These are phyloP conservation scores for Hypocryptadius cinnamomeus DNA, from an alignment of 2,113 vertebrate species.

Conservation along the genomic window DNA sequence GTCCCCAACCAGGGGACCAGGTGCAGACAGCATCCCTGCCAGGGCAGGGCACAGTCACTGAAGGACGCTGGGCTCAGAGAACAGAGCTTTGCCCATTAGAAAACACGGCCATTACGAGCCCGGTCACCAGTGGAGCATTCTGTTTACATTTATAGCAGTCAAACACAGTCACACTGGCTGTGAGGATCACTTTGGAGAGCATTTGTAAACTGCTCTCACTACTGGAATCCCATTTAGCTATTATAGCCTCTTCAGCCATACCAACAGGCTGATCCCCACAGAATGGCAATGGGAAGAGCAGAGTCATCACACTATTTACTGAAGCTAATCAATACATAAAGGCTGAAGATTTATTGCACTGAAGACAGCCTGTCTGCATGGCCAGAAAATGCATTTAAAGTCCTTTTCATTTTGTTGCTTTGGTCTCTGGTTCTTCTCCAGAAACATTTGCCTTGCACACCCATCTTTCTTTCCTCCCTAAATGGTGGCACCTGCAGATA, in stretches of 20 bases:
- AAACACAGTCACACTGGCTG: not conserved
- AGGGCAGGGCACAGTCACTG: not conserved
- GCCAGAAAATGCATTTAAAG: constrained; percentile 13
- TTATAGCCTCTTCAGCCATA: not conserved
- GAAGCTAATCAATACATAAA: constrained; percentile 44
- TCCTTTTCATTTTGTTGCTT: constrained; percentile 16
- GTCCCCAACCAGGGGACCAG: not conserved
- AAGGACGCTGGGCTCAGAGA: not conserved
- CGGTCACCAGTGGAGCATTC: not conserved
- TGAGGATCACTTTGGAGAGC: not conserved
- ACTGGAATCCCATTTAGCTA: constrained; percentile 39
- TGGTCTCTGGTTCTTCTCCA: not conserved
- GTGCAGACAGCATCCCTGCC: not conserved
- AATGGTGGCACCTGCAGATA: not conserved
- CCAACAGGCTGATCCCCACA: not conserved
- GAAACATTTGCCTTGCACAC: not conserved
- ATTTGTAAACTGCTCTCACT: not conserved
- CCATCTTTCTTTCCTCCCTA: not conserved
- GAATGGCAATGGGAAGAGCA: not conserved
- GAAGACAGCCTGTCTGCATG: not conserved
- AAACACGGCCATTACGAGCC: not conserved
- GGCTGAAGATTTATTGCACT: constrained; percentile 24
- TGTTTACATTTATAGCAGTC: constrained; percentile 7
- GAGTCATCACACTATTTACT: not conserved
- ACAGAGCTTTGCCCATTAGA: not conserved